Percentiles rank a stretch among this genome's conserved stretches.
These are phyloP conservation scores for Notechis scutatus DNA, from an alignment of 2,113 vertebrate species.

Conservation along the genomic window DNA sequence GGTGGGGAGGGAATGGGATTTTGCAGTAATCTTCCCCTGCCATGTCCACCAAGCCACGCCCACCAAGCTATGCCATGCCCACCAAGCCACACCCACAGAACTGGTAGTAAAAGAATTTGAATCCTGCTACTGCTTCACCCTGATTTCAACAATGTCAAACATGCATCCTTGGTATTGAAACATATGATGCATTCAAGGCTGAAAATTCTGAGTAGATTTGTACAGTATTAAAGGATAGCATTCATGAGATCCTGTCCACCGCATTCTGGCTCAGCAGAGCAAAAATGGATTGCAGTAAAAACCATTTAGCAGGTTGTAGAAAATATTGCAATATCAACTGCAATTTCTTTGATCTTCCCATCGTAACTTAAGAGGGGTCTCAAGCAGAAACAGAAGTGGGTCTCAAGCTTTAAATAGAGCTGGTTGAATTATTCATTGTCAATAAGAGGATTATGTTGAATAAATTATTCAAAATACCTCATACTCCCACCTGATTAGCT, in stretches of 20 bases:
- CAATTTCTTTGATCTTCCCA: not conserved
- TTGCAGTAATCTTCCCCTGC: too few species aligned
- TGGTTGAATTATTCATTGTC: slow-evolving; percentile 9
- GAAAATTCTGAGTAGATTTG: not conserved
- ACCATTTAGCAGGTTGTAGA: not conserved
- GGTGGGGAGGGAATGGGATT: too few species aligned
- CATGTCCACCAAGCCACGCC: too few species aligned
- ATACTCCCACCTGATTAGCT: not conserved
- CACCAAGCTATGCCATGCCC: too few species aligned
- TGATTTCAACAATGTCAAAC: not conserved
- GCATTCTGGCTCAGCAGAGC: not conserved
- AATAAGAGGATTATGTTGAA: not conserved
- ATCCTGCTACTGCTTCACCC: not conserved
- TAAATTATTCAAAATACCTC: not conserved
- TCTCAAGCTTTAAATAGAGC: not conserved
- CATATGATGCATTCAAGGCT: not conserved
- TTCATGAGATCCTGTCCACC: not conserved
- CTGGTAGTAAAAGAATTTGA: too few species aligned
- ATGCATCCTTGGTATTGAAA: not conserved
- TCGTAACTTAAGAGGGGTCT: not conserved
- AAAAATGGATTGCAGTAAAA: not conserved
- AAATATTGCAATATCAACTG: not conserved
- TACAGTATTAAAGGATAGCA: not conserved
- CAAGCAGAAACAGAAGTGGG: not conserved
- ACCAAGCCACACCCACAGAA: too few species aligned